phyloP scores from a whole-genome alignment of 2,797 vertebrate genomes.

The Streptopelia turtur region DNA sequence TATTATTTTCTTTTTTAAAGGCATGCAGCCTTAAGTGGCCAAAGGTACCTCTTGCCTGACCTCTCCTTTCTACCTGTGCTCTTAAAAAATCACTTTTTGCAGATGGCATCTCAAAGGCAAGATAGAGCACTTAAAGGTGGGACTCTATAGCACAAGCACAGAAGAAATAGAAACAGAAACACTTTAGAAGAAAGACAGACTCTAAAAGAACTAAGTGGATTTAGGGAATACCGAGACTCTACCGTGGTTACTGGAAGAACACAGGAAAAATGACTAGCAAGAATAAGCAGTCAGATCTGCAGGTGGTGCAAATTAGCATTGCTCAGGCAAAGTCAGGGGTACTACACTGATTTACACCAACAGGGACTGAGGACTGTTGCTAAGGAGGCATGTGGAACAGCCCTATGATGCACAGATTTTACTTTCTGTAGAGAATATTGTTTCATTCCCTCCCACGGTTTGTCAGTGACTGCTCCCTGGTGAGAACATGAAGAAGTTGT shows the following conservation, averaged over 20 bases:
- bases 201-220: neutral
- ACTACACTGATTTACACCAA: neutral
- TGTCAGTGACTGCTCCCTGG: constrained; percentile 55
- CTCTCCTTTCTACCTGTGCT: neutral
- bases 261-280: neutral
- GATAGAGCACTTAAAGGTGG: neutral
- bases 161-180: neutral
- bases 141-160: neutral
- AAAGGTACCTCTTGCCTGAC: neutral
- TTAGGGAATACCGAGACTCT: neutral
- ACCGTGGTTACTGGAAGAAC: neutral
- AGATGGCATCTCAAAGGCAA: neutral
- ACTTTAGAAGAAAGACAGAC: neutral
- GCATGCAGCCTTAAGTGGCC: neutral
- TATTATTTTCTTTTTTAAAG: neutral
- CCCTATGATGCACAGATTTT: neutral
- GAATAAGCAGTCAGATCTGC: neutral
- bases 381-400: neutral
- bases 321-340: neutral
- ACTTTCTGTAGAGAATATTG: constrained; percentile 22
- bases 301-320: neutral
- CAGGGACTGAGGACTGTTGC: neutral
- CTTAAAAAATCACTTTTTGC: neutral
- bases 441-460: neutral
- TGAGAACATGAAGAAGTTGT: constrained; percentile 73